Base-by-base conservation (phyloP, 2,888 invertebrate genomes). In the Phalera bucephala region DNA sequence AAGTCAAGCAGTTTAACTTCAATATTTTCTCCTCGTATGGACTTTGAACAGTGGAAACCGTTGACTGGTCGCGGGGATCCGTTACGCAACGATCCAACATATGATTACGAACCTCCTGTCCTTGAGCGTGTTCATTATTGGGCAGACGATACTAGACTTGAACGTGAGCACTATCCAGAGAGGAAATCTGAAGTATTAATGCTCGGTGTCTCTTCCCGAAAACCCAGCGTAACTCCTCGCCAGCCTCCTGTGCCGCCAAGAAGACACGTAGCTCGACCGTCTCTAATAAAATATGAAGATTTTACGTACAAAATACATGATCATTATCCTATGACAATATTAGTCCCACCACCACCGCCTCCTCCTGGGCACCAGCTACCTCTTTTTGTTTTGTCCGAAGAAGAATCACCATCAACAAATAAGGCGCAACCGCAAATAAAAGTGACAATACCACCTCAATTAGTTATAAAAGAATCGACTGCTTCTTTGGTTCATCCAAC, bases 41-140 rank as follows among this genome's bases (percentile, higher is more conserved):
- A 95, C 70, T 95, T 95, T 74, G 95, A 95, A 60, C 95, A 95
- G 76, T 96, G 95, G 96, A 94, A 94, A 47, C 96, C 96, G 0
- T 52, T 89, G 45, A 91, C 96, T 26, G 96, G 95, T 3, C 93
- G 94, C 36, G 95, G 95, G 0, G 95, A 96, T 75, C 95, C 95
- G 0, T 71, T 96, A 28, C 94, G 95, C 61, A 95, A 95, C 67
- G 95, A 96, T 68, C 96, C 96, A 5, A 96, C 96, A 0, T 95
- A 94, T 71, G 95, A 95, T 70, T 96, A 96, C 71, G 95, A 95
- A 37, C 96, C 96, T 0, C 96, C 96, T 0, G 93, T 94, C 1
- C 77, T 95, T 22, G 95, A 95, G 47, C 86, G 93, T 20, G 96
- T 96, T 2, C 94, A 94, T 57, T 96, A 95, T 67, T 96, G 96